Base-by-base conservation (phyloP, 2,113 vertebrate genomes). In the Labeo catla region DNA sequence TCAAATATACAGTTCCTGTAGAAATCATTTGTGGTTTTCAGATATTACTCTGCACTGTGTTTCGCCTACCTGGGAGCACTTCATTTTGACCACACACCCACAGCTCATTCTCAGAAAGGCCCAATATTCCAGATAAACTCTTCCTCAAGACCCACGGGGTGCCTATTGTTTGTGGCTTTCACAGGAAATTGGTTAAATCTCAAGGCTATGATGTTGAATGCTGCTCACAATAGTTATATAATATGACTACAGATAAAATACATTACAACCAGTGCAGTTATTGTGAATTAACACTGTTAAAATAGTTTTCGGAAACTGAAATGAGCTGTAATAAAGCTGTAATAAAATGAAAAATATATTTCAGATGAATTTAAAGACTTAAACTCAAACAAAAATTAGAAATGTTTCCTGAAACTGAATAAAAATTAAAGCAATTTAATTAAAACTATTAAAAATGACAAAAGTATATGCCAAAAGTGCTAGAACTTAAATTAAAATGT, bases 11-110 rank as follows among this genome's bases (percentile, higher is more conserved):
- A 76, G n/a, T 66, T 74, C 39, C 85, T 88, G 81, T 83, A 63
- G 83, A 86, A 86, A 43, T 45, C 81, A 83, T 90, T 88, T 84
- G 89, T 85, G 87, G 87, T 83, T 88, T 88, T 63, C n/a, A 57
- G 84, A 84, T 66, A 80, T 63, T 81, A 84, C n/a, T 74, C 43
- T 70, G 66, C 81, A 49, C 50, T 66, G 19, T 77, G 66, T 54
- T 39, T 79, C 79, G 52, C 77, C 81, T 84, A 81, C 77, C 68
- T 84, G 72, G 50, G 78, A 84, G 78, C 89, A 86, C 78, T 84
- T 79, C 52, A 78, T 81, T 83, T 76, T 84, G 45, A 84, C 87
- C 89, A 84, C 87, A 84, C 78, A 86, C 87, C 89, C 21, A 88
- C 81, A 70, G 12, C 66, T 86, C 49, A 45, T 36, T 85, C 65